phyloP scores from a whole-genome alignment of 1,140 invertebrate genomes.

The Formica exsecta region DNA sequence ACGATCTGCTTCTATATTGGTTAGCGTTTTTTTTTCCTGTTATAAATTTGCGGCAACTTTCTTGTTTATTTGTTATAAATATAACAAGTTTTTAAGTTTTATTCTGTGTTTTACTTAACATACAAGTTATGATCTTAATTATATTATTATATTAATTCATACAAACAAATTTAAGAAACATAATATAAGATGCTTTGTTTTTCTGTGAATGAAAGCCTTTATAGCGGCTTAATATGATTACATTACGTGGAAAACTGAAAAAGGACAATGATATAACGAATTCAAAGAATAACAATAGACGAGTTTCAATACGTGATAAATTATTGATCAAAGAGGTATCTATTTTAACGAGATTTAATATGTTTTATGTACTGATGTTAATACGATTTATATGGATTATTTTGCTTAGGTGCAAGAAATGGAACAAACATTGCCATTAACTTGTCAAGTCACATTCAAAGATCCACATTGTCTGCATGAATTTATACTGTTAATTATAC shows the following conservation, averaged over 20 bases:
- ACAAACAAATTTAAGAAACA: not conserved
- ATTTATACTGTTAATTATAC: constrained; percentile 92
- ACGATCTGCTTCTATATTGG: not conserved
- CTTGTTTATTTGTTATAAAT: not conserved
- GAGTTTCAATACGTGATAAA: constrained; percentile 94
- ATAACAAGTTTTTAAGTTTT: not conserved
- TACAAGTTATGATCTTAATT: not conserved
- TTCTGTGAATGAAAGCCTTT: constrained; percentile 19
- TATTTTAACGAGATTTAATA: not conserved
- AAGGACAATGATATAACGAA: constrained; percentile 87
- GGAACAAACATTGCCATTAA: constrained; percentile 93
- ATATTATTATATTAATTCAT: not conserved
- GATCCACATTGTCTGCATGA: constrained; percentile 94
- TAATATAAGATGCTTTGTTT: not conserved
- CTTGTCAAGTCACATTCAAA: constrained; percentile 93
- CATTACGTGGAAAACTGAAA: constrained; percentile 93
- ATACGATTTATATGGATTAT: constrained; percentile 42
- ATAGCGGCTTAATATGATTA: constrained; percentile 89
- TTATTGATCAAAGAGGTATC: constrained; percentile 93
- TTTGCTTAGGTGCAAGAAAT: constrained; percentile 93
- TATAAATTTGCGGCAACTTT: not conserved
- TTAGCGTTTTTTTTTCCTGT: constrained; percentile 21
- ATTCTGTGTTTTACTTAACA: not conserved
- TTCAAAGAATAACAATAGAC: constrained; percentile 85
- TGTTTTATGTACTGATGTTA: constrained; percentile 17